Evolutionary conservation across 1,140 invertebrate species (phyloP), one percentile per base, ranked within the genome.

Genomic region (Ooceraea biroi): DNA sequence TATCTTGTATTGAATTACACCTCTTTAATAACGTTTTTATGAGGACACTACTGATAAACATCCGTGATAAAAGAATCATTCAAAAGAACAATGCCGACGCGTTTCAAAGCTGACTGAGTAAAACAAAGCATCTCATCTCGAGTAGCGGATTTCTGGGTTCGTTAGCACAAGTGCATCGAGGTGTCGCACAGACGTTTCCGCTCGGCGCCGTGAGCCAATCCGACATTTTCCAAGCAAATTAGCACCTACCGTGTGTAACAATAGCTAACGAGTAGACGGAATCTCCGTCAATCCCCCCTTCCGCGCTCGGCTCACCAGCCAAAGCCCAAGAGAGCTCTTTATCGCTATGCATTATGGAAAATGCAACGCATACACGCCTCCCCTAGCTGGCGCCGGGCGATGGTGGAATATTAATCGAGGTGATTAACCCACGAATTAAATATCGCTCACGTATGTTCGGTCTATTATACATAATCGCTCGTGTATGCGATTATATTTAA

Each of bases 371-470:
- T 65, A 68, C 50, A 71, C 50, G 19, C 73, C 25, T 48, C 63
- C 46, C 36, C 50, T 80, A 57, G 57, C 85, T 46, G 68, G 48
- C 11, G 63, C 50, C 65, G 73, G 4, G 46, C 36, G 44, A 27
- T 74, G 27, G 27, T 55, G 83, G 84, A 90, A 92, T 93, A 94
- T 94, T 93, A 93, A 94, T 94, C 89, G 89, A 87, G 63, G 63
- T 86, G 91, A 93, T 93, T 93, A 92, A 92, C 88, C 87, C 87
- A 80, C 86, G 91, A 92, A 92, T 92, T 93, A 92, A 93, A 92
- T 89, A 87, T 90, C 87, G 69, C 65, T 82, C 69, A 83, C 77
- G 60, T 74, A 48, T 66, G 46, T 61, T 46, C 78, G 30, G 73
- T 22, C 58, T n/a, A 58, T 71, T 68, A 50, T 69, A 30, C 58